phyloP scores from a whole-genome alignment of 1,140 invertebrate genomes.

The Mylabris phalerata region DNA sequence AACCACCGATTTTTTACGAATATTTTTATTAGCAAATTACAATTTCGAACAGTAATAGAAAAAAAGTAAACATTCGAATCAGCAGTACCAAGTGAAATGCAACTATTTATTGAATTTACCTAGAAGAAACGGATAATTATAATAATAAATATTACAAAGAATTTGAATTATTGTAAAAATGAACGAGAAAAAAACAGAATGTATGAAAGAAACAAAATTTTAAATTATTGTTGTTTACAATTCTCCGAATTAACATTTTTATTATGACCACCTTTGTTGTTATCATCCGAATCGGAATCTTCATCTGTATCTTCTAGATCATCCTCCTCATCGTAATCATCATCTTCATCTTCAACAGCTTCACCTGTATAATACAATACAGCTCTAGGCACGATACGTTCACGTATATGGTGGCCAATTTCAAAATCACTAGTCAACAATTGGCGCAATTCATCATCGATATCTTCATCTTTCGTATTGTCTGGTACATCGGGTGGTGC shows the following conservation, averaged over 20 bases:
- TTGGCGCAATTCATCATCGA: slow-evolving; percentile 63
- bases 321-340: slow-evolving; percentile 54
- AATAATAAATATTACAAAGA: too few species aligned
- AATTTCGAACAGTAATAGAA: too few species aligned
- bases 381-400: slow-evolving; percentile 84
- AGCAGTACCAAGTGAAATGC: too few species aligned
- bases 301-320: slow-evolving; percentile 51
- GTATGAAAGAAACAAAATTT: background rate
- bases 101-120: too few species aligned
- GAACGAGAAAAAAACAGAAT: background rate
- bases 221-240: slow-evolving; percentile 15
- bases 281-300: slow-evolving; percentile 23
- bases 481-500: slow-evolving; percentile 69
- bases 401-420: slow-evolving; percentile 93
- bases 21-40: too few species aligned
- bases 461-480: slow-evolving; percentile 54
- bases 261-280: background rate
- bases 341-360: slow-evolving; percentile 70
- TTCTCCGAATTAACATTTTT: background rate
- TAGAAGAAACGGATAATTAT: too few species aligned
- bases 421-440: slow-evolving; percentile 88
- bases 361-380: slow-evolving; percentile 90
- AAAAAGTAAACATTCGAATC: too few species aligned
- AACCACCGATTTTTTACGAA: too few species aligned
- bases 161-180: background rate